phyloP scores from a whole-genome alignment of 2,888 invertebrate species.

The Eupithecia vulgata region DNA sequence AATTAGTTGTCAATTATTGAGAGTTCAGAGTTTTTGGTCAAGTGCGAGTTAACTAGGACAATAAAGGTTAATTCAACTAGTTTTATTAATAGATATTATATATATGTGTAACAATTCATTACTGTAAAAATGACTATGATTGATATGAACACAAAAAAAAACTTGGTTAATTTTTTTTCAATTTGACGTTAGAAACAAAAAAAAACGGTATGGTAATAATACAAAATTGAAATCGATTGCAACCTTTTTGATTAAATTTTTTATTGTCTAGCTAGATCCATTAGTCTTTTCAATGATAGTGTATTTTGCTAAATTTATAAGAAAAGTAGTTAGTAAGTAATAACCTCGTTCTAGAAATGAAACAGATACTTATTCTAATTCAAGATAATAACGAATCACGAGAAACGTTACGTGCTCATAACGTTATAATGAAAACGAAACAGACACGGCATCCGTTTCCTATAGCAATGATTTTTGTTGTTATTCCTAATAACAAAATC shows the following conservation, averaged over 20 bases:
- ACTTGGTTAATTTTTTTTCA: no score
- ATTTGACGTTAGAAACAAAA: no score
- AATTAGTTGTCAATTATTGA: neutral
- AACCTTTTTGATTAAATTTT: neutral
- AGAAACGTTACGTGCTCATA: slow-evolving; percentile 31
- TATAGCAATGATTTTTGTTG: slow-evolving; percentile 61
- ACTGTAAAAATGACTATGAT: no score
- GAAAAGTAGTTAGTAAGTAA: slow-evolving; percentile 9
- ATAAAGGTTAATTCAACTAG: neutral
- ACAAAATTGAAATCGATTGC: no score
- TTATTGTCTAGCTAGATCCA: neutral
- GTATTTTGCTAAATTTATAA: neutral
- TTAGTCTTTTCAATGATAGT: neutral
- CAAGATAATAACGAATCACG: slow-evolving; percentile 41
- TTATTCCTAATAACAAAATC: slow-evolving; percentile 60
- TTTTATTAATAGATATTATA: no score
- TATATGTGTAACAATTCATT: no score
- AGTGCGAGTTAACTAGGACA: neutral
- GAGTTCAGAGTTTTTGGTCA: neutral
- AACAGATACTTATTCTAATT: slow-evolving; percentile 31
- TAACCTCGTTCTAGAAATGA: slow-evolving; percentile 28
- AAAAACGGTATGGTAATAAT: no score
- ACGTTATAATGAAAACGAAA: slow-evolving; percentile 38
- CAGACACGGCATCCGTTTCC: slow-evolving; percentile 73
- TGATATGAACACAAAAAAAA: no score